A percentile compares a stretch with the other conserved stretches of the same genome.
These are phyloP conservation scores for Styela clava DNA, from an alignment of 23 tunicate species.

Conservation along the genomic window DNA sequence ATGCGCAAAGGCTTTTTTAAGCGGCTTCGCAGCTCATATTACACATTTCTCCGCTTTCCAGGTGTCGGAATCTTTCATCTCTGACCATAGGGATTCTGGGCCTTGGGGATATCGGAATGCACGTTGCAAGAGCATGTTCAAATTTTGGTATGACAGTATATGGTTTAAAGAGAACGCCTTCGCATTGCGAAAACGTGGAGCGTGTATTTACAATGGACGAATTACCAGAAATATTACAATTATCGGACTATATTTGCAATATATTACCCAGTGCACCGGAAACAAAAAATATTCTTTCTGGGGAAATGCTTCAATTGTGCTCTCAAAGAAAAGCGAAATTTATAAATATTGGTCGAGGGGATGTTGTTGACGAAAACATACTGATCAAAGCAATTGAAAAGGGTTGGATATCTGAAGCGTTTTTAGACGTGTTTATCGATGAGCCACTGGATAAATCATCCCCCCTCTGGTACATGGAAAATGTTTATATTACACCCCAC, in stretches of 20 bases:
- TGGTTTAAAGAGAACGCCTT: slow-evolving; percentile 9
- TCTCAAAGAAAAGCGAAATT: slow-evolving; percentile 10
- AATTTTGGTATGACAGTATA: slow-evolving; percentile 26
- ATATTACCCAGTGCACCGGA: slow-evolving; percentile 36
- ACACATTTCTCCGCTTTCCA: too few species aligned
- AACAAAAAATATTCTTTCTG: slow-evolving; percentile 31
- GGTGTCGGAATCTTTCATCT: background rate
- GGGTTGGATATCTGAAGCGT: slow-evolving; percentile 29
- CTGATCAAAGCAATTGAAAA: slow-evolving; percentile 24
- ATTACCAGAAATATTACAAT: slow-evolving; percentile 18
- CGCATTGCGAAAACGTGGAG: slow-evolving; percentile 4
- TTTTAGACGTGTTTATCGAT: slow-evolving; percentile 36
- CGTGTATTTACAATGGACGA: slow-evolving; percentile 4
- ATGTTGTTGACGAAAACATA: slow-evolving; percentile 30
- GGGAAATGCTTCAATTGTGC: slow-evolving; percentile 32
- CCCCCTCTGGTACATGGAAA: slow-evolving; percentile 34
- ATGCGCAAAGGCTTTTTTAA: too few species aligned
- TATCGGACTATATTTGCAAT: slow-evolving; percentile 47
- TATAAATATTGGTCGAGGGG: slow-evolving; percentile 49
- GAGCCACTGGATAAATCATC: slow-evolving; percentile 36
- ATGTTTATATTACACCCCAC: slow-evolving; percentile 48
- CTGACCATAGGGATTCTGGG: slow-evolving; percentile 45
- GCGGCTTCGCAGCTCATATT: too few species aligned
- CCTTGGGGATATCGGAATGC: slow-evolving; percentile 40
- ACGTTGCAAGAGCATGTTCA: slow-evolving; percentile 25